Evolutionary conservation across 2,113 vertebrate species (phyloP).

Genomic region (Pica pica): DNA sequence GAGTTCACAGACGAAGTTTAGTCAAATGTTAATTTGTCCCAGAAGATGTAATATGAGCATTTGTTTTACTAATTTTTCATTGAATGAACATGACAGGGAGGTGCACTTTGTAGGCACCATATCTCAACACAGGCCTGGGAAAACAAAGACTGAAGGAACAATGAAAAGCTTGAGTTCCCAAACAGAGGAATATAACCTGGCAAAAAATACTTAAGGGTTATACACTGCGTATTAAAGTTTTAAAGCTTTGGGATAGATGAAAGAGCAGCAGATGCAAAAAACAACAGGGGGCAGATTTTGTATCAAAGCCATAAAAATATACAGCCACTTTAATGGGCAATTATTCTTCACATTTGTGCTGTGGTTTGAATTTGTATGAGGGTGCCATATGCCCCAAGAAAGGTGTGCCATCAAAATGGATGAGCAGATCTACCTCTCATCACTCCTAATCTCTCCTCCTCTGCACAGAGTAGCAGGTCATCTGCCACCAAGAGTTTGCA

Average conservation of each 20-base stretch:
- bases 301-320: conserved; percentile 80
- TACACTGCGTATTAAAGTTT: conserved; percentile 67
- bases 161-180: not conserved
- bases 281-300: conserved; percentile 77
- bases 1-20: not conserved
- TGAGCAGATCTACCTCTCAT: conserved; percentile 10
- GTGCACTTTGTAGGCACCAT: not conserved
- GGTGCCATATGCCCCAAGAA: conserved; percentile 72
- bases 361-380: conserved; percentile 69
- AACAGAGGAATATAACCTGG: conserved; percentile 36
- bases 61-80: not conserved
- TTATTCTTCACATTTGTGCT: conserved; percentile 79
- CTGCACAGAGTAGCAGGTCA: not conserved
- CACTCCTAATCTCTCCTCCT: not conserved
- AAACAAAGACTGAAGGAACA: conserved; percentile 48
- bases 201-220: conserved; percentile 71
- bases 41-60: not conserved
- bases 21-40: not conserved
- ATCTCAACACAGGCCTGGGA: not conserved
- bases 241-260: conserved; percentile 69
- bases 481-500: not conserved
- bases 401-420: conserved; percentile 60
- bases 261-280: conserved; percentile 77
- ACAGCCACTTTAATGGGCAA: conserved; percentile 80
- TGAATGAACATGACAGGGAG: not conserved